Evolutionary conservation across 2,888 invertebrate species (phyloP), one percentile per base, ranked within the genome.

Genomic region (Drosophila incognita): DNA sequence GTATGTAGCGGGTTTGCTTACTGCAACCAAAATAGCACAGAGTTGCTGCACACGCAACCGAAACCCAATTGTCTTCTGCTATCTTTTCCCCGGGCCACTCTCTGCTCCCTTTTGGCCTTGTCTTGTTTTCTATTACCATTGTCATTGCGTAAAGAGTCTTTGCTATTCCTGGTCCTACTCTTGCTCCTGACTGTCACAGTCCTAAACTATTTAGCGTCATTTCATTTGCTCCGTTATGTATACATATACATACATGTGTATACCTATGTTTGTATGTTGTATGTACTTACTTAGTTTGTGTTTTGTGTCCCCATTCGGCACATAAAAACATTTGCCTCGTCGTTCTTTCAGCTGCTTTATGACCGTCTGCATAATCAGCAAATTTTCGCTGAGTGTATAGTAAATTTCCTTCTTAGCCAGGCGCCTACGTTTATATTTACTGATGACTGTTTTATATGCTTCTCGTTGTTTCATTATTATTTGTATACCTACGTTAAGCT

Each of bases 141-240:
- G 56, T 33, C 61, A 53, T 70, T 61, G 62, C 72, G 63, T 68
- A 76, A 66, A 71, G 80, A 66, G 63, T 69, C 11, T 38, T 49
- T 63, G 54, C 29, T 15, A 11, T 15, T 40, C 10, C 11, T 36
- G 33, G 7, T 35, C n/a, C 40, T 4, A 31, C n/a, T 29, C 24
- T 33, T 33, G 33, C 33, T 21, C 18, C 36, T 31, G 57, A 51
- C 48, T 71, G 66, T 77, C 78, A 48, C 63, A 58, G 79, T 65
- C 82, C 82, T 84, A 72, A 87, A 85, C 90, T 85, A 84, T 84
- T 89, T 89, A 85, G 74, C 87, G 82, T 75, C 71, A 81, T 83
- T 83, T 74, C 83, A 81, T 81, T 86, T 76, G 83, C 83, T 56
- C 38, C 56, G 53, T 63, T 64, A 58, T 64, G 46, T 58, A 54